Evolutionary conservation across 2,888 invertebrate species (phyloP).

Genomic region (Ischnura elegans): DNA sequence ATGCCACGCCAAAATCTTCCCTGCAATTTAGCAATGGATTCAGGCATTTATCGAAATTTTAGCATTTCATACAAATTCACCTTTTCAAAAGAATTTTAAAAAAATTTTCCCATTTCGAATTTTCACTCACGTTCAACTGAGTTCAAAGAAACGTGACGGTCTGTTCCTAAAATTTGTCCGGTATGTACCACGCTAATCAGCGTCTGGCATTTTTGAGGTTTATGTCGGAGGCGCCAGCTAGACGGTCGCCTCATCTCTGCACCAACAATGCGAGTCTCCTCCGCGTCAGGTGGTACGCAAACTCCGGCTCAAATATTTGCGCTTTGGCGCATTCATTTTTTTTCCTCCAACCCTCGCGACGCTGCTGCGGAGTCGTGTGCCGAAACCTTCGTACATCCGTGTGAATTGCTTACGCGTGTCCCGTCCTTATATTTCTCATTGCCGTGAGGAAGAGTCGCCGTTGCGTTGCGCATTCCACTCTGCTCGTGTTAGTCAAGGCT

Average conservation of each 20-base stretch:
- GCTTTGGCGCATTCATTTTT: not conserved
- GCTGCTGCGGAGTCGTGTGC: not conserved
- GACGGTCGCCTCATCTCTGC: not conserved
- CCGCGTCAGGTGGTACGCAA: conserved; percentile 1
- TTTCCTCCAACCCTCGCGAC: not conserved
- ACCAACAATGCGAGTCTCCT: not conserved
- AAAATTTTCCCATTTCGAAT: too few relatives aligned
- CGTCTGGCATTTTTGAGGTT: too few relatives aligned
- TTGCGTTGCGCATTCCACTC: not conserved
- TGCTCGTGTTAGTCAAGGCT: not conserved
- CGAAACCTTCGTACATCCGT: conserved; percentile 27
- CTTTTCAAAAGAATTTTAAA: too few relatives aligned
- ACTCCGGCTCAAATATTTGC: conserved; percentile 6
- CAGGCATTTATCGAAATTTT: too few relatives aligned
- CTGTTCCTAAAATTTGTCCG: too few relatives aligned
- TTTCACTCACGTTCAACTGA: too few relatives aligned
- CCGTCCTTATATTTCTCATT: conserved; percentile 13
- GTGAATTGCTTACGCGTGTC: conserved; percentile 26
- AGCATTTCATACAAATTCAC: too few relatives aligned
- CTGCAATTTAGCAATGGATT: too few relatives aligned
- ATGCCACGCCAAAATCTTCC: too few relatives aligned
- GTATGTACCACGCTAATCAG: too few relatives aligned
- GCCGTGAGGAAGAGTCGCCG: not conserved
- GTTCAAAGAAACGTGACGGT: too few relatives aligned
- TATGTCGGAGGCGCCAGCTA: not conserved